These are phyloP conservation scores for Rhinophrynus dorsalis DNA, from an alignment of 2,797 vertebrate species.

Conservation along the genomic window DNA sequence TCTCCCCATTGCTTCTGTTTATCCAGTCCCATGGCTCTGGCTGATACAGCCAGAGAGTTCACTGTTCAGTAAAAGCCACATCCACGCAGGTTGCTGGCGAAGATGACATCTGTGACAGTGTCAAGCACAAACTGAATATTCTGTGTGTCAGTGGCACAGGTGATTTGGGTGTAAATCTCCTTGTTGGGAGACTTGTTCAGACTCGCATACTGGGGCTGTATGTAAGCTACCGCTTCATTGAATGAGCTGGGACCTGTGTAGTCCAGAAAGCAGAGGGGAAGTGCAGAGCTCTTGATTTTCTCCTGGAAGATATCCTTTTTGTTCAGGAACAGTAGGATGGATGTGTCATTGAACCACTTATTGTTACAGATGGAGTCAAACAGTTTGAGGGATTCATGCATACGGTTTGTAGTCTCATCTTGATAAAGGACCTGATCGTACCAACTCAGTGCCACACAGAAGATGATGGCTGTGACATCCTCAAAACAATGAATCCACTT, in stretches of 20 bases:
- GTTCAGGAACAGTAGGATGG: conserved; percentile 95
- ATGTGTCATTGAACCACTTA: conserved; percentile 90
- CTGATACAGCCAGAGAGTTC: neutral
- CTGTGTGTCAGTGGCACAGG: conserved; percentile 93
- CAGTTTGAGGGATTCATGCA: conserved; percentile 91
- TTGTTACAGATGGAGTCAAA: conserved; percentile 96
- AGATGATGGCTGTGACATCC: too few relatives aligned
- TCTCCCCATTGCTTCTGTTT: neutral
- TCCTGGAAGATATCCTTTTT: conserved; percentile 93
- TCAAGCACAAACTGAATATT: conserved; percentile 98
- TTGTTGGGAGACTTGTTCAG: conserved; percentile 91
- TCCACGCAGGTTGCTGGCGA: conserved; percentile 87
- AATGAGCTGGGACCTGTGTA: conserved; percentile 84
- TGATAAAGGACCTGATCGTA: too few relatives aligned
- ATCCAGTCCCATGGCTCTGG: neutral
- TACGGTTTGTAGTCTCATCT: too few relatives aligned
- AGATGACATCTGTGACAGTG: conserved; percentile 91
- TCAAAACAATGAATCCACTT: too few relatives aligned
- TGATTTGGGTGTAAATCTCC: conserved; percentile 90
- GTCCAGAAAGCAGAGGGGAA: conserved; percentile 90
- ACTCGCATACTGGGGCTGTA: conserved; percentile 86
- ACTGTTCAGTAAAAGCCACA: conserved; percentile 84
- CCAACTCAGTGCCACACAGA: too few relatives aligned
- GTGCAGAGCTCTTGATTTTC: conserved; percentile 87
- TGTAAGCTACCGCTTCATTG: conserved; percentile 80